Evolutionary conservation across 1,140 invertebrate species (phyloP).

Genomic region (Trinorchestia longiramus): DNA sequence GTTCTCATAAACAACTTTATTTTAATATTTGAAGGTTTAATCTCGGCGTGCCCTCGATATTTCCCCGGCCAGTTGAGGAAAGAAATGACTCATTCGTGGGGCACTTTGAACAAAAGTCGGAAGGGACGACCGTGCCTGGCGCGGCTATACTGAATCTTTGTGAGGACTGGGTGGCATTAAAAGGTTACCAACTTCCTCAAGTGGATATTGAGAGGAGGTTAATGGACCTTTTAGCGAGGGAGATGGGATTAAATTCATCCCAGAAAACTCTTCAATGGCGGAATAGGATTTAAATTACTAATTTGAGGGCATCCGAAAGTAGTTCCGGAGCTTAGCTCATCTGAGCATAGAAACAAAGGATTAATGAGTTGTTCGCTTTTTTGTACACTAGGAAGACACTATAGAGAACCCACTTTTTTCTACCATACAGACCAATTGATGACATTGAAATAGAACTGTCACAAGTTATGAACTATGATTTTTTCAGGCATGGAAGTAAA

Average conservation of each 20-base stretch:
- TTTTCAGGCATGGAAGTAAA: too few species aligned
- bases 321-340: conserved; percentile 9
- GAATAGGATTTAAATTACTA: conserved; percentile 47
- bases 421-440: too few species aligned
- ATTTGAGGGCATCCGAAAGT: conserved; percentile 14
- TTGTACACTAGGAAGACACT: too few species aligned
- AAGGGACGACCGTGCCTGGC: background rate
- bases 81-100: conserved; percentile 11
- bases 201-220: conserved; percentile 54
- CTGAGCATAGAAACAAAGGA: background rate
- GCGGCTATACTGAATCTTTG: conserved; percentile 45
- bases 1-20: conserved; percentile 2
- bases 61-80: background rate
- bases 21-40: background rate
- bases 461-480: too few species aligned
- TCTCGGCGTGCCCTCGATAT: background rate
- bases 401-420: too few species aligned
- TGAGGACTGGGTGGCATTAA: conserved; percentile 30
- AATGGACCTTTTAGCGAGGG: conserved; percentile 48
- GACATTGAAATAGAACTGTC: too few species aligned
- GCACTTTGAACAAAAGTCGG: conserved; percentile 44
- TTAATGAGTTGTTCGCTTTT: background rate
- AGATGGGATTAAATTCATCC: conserved; percentile 54
- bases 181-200: conserved; percentile 52
- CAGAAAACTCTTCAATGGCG: conserved; percentile 33